Evolutionary conservation across 1,140 invertebrate genomes (phyloP).

Genomic region (Batillaria attramentaria): DNA sequence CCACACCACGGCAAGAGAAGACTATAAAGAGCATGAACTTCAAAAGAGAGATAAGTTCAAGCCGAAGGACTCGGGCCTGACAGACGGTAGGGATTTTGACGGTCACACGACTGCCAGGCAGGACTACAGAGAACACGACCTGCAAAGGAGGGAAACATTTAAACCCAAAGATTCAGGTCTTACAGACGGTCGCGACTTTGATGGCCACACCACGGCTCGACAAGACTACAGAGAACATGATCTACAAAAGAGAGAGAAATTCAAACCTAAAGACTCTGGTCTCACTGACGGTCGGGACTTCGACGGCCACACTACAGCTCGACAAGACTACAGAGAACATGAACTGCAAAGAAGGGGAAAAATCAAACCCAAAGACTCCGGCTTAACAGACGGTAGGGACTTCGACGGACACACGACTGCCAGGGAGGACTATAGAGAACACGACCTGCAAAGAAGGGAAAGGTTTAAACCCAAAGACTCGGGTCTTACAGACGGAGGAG

Average conservation of each 20-base stretch:
- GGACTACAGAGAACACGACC: background rate
- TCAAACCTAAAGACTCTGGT: background rate
- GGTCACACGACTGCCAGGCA: background rate
- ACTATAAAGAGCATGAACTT: background rate
- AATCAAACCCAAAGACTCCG: background rate
- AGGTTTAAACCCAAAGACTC: too few species aligned
- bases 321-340: background rate
- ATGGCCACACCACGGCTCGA: background rate
- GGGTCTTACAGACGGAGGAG: too few species aligned
- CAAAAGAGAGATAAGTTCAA: background rate
- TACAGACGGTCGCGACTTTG: background rate
- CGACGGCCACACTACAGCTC: background rate
- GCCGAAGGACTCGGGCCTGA: background rate
- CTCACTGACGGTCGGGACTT: background rate
- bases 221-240: slow-evolving; percentile 7
- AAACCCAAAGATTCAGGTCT: background rate
- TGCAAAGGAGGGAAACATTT: background rate
- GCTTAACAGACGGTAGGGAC: background rate
- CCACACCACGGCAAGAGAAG: background rate
- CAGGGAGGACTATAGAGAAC: too few species aligned
- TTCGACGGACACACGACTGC: too few species aligned
- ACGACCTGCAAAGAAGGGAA: too few species aligned
- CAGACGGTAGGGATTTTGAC: background rate
- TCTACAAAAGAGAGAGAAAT: background rate
- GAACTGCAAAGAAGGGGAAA: background rate